Conservation (phyloP, 2,113 vertebrate species). For the Ciconia stormi region DNA sequence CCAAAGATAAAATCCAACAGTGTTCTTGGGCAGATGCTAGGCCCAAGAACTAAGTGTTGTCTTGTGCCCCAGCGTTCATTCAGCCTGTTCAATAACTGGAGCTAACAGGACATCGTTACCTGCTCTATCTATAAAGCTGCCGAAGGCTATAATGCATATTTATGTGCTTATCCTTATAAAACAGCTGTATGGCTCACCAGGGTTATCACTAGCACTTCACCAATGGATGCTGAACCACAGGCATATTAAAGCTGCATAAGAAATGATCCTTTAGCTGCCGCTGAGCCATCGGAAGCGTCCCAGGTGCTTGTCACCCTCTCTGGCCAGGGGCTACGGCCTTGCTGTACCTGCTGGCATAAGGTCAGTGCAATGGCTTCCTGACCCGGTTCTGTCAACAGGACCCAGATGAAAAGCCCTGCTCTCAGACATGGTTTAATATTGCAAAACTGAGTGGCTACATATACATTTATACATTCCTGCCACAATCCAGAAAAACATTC, state of each 20-base stretch:
- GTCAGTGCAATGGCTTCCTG: not conserved
- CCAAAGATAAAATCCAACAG: not conserved
- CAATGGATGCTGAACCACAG: not conserved
- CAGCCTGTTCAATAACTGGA: not conserved
- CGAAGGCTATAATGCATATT: not conserved
- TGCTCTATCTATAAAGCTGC: not conserved
- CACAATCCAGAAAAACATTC: not conserved
- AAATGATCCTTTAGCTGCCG: not conserved
- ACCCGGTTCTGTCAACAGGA: not conserved
- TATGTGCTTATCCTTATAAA: not conserved
- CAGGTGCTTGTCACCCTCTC: not conserved
- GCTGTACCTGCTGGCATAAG: not conserved
- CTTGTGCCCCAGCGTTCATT: not conserved
- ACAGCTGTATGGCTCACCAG: not conserved
- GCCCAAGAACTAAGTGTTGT: not conserved
- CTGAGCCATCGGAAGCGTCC: not conserved
- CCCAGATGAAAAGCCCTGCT: not conserved
- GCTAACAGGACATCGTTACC: not conserved
- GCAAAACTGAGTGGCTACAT: not conserved
- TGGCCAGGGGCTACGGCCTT: not conserved
- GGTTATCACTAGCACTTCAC: not conserved
- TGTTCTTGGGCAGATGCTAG: not conserved
- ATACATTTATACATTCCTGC: accelerated
- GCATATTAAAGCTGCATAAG: not conserved
- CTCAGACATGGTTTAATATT: not conserved